These are phyloP conservation scores for Tetranychus urticae DNA, from an alignment of 1,140 invertebrate genomes.

Conservation along the genomic window DNA sequence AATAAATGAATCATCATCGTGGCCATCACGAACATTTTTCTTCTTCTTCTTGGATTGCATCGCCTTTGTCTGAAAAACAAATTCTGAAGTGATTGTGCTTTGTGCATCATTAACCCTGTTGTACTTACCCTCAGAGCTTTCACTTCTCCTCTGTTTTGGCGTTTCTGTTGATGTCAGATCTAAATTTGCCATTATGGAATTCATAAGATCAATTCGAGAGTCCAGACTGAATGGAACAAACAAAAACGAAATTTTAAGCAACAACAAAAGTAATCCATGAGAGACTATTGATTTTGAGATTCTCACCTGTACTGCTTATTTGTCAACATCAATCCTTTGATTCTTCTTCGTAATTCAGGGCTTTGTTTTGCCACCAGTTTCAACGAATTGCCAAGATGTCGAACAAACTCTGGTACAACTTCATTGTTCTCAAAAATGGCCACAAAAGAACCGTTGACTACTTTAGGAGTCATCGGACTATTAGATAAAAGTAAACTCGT, in stretches of 20 bases:
- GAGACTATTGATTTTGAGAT: neutral
- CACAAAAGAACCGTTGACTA: constrained; percentile 85
- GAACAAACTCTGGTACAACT: constrained; percentile 46
- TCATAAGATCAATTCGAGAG: constrained; percentile 69
- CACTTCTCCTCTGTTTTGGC: neutral
- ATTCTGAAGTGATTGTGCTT: neutral
- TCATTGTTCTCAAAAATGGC: constrained; percentile 77
- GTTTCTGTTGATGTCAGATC: neutral
- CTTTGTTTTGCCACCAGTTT: constrained; percentile 28
- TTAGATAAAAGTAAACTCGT: constrained; percentile 71
- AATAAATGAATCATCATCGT: too few relatives aligned
- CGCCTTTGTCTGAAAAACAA: neutral
- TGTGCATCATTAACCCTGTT: neutral
- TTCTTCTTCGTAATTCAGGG: constrained; percentile 47
- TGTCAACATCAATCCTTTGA: constrained; percentile 58
- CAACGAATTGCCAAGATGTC: constrained; percentile 35
- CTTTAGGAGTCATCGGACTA: constrained; percentile 85
- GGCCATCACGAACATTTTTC: too few relatives aligned
- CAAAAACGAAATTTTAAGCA: neutral
- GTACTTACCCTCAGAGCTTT: neutral
- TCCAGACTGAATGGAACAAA: constrained; percentile 35
- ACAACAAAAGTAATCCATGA: neutral
- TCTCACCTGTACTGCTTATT: constrained; percentile 43
- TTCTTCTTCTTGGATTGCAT: neutral
- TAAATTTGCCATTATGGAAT: constrained; percentile 20